A percentile compares a stretch with the other conserved stretches of the same genome.
These are phyloP conservation scores for Diaperis boleti DNA, from an alignment of 2,888 invertebrate species.

Conservation along the genomic window DNA sequence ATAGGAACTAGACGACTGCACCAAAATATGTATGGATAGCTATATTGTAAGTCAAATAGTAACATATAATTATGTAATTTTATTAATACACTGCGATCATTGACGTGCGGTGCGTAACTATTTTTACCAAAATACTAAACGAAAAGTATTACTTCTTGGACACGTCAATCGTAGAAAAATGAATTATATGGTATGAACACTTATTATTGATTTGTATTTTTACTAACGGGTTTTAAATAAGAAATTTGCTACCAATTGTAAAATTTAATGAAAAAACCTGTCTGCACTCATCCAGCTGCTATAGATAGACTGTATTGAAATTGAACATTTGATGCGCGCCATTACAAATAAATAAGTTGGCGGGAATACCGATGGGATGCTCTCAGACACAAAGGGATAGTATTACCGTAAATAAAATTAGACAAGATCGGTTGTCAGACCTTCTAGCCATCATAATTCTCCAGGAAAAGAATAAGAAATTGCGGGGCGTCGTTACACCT, in stretches of 20 bases:
- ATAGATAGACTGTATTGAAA: conserved; percentile 10
- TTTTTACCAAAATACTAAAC: too few relatives aligned
- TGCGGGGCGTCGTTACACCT: conserved; percentile 26
- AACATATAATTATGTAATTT: too few relatives aligned
- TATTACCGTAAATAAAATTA: conserved; percentile 38
- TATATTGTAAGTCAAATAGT: too few relatives aligned
- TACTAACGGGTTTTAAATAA: not conserved
- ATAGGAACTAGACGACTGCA: too few relatives aligned
- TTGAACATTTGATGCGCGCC: conserved; percentile 16
- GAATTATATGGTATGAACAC: too few relatives aligned
- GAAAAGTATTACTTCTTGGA: too few relatives aligned
- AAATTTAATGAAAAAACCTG: conserved; percentile 2
- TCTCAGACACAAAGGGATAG: conserved; percentile 21
- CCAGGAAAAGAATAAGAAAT: conserved; percentile 25
- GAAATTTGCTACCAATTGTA: not conserved
- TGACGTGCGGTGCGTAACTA: too few relatives aligned
- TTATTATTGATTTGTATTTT: conserved; percentile 3
- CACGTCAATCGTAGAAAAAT: too few relatives aligned
- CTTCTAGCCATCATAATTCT: conserved; percentile 34
- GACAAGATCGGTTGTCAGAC: conserved; percentile 31
- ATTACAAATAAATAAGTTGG: conserved; percentile 23
- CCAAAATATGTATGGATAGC: too few relatives aligned
- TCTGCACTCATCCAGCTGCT: conserved; percentile 3
- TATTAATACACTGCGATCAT: too few relatives aligned
- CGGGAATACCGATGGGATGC: conserved; percentile 16